These are phyloP conservation scores for Anoplopoma fimbria DNA, from an alignment of 2,113 vertebrate genomes.

Conservation along the genomic window DNA sequence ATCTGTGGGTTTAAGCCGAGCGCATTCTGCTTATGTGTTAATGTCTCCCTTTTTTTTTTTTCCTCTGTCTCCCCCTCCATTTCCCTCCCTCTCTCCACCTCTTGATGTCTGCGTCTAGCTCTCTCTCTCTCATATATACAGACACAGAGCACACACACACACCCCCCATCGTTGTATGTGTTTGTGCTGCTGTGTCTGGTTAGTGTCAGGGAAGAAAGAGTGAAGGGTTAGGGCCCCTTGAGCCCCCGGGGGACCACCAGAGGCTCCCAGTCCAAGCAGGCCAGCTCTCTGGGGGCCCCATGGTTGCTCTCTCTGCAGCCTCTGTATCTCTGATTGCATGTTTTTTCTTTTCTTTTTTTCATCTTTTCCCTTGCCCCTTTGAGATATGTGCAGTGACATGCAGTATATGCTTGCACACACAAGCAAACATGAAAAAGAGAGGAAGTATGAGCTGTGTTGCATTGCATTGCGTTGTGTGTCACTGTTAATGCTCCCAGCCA, in stretches of 20 bases:
- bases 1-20: conserved; percentile 59
- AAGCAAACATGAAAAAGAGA: conserved; percentile 49
- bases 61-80: conserved; percentile 9
- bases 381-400: conserved; percentile 50
- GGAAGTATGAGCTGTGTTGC: conserved; percentile 30
- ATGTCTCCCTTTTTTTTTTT: conserved; percentile 30
- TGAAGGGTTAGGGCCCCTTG: conserved; percentile 63
- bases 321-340: conserved; percentile 51
- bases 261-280: conserved; percentile 63
- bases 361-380: conserved; percentile 22
- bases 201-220: conserved; percentile 72
- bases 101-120: conserved; percentile 55
- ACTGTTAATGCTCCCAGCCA: conserved; percentile 69
- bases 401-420: conserved; percentile 21
- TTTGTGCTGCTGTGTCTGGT: conserved; percentile 78
- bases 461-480: conserved; percentile 63
- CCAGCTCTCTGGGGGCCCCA: conserved; percentile 48
- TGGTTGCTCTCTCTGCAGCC: conserved; percentile 24
- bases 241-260: conserved; percentile 63
- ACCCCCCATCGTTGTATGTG: conserved; percentile 39
- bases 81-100: conserved; percentile 7
- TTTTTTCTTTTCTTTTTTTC: conserved; percentile 21
- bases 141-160: conserved; percentile 18
- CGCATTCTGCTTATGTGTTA: conserved; percentile 51
- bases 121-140: conserved; percentile 17